Evolutionary conservation across 2,113 vertebrate species (phyloP), one percentile per base, ranked within the genome.

Genomic region (Cryptotis parvus): DNA sequence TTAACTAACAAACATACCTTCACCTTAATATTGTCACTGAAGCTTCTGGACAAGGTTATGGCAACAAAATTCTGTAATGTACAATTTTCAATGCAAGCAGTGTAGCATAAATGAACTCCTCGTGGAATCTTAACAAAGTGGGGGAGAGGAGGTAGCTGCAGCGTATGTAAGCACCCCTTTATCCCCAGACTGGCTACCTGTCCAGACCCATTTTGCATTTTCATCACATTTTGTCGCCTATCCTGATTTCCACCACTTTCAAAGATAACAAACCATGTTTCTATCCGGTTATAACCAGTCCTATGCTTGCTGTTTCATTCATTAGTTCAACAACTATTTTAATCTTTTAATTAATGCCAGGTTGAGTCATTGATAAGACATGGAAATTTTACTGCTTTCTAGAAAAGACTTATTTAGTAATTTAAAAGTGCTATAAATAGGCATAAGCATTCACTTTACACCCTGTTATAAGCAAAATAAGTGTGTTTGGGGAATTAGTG

Each of bases 351-450:
- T 81, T 89, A 87, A 79, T 55, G 89, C 2, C 10, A 87, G n/a
- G 31, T 14, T 43, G 39, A 94, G 24, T 92, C 14, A 89, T 18
- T 95, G 80, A 18, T 27, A 55, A 91, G 74, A 65, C 39, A 74
- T 4, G 6, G 9, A 90, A 87, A 39, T 81, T 92, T 29, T 49
- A 68, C 58, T 91, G 20, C 16, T 45, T 70, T 65, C 52, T 15
- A 80, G 27, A 82, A 87, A 24, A 87, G 4, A 89, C 4, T 70
- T 80, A 61, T 7, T 27, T 8, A 81, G 15, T 93, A 90, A 3
- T 55, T 90, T 90, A 29, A 73, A 79, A 79, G 11, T 29, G 29
- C 20, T 74, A 33, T 37, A 68, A 74, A 41, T 89, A 79, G 24
- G 15, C 39, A 83, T 31, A 4, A 20, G 27, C n/a, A 84, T 27